Evolutionary conservation across 1,140 invertebrate species (phyloP).

Genomic region (Berghia stephanieae): DNA sequence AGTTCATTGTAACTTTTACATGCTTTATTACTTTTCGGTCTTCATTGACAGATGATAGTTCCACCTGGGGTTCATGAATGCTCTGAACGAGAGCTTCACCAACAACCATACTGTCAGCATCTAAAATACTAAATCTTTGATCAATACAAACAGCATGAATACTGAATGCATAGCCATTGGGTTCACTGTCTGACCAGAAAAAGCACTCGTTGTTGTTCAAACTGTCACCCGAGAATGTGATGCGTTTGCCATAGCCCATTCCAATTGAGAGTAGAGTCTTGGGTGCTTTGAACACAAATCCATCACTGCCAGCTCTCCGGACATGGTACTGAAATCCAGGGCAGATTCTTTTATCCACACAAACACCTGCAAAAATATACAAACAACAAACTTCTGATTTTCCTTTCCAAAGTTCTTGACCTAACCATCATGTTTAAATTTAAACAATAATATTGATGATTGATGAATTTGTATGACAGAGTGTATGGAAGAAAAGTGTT

Average conservation of each 20-base stretch:
- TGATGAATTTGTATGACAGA: too few species aligned
- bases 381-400: too few species aligned
- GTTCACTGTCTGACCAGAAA: constrained; percentile 82
- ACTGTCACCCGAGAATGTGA: constrained; percentile 77
- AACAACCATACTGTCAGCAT: constrained; percentile 72
- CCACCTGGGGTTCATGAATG: constrained; percentile 52
- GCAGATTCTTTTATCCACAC: constrained; percentile 77
- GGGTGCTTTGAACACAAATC: constrained; percentile 75
- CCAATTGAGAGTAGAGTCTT: constrained; percentile 75
- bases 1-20: constrained; percentile 73
- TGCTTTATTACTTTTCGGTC: constrained; percentile 72
- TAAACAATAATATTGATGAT: too few species aligned
- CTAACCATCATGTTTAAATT: too few species aligned
- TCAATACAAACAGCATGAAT: constrained; percentile 73
- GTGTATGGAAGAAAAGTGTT: too few species aligned
- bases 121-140: constrained; percentile 75
- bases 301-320: constrained; percentile 71
- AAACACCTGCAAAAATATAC: constrained; percentile 75
- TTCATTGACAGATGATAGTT: constrained; percentile 56
- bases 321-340: constrained; percentile 80
- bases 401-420: too few species aligned
- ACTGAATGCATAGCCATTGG: constrained; percentile 78
- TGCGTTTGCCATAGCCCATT: constrained; percentile 79
- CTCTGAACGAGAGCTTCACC: constrained; percentile 43
- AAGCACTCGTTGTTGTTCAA: constrained; percentile 73